Conservation (phyloP, 2,113 vertebrate species). For the Heterochromis multidens region DNA sequence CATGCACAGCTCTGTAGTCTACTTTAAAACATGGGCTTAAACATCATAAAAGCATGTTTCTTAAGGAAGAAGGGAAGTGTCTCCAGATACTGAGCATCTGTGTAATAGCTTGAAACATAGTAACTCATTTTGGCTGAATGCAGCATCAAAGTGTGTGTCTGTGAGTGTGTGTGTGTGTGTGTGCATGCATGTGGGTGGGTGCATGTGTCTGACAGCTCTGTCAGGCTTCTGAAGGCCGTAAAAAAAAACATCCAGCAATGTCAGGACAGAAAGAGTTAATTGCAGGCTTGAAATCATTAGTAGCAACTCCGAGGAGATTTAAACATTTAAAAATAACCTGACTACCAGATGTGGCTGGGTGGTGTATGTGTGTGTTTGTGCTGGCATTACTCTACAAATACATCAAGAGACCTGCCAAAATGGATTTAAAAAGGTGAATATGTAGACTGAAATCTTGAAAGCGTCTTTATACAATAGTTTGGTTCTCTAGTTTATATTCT, state of each 20-base stretch:
- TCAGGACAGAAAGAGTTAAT: conserved; percentile 50
- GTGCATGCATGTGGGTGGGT: background rate
- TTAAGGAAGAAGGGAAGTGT: background rate
- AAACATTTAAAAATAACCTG: conserved; percentile 55
- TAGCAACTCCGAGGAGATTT: conserved; percentile 28
- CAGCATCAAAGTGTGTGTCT: conserved; percentile 35
- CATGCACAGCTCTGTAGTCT: background rate
- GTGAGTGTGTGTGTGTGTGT: background rate
- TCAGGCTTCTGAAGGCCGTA: conserved; percentile 29
- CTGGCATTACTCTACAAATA: background rate
- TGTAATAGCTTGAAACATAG: conserved; percentile 28
- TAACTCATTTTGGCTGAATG: background rate
- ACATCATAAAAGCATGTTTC: conserved; percentile 6
- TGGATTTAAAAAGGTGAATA: background rate
- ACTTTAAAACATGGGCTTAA: background rate
- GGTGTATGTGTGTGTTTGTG: conserved; percentile 3
- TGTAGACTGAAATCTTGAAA: background rate
- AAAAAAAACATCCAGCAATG: conserved; percentile 30
- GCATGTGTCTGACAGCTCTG: conserved; percentile 13
- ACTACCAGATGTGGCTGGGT: conserved; percentile 55
- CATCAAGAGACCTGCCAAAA: conserved; percentile 1
- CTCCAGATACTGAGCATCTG: conserved; percentile 42
- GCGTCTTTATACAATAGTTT: background rate
- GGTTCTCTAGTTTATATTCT: background rate
- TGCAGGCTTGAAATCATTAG: conserved; percentile 66